Conservation (phyloP, 2,113 vertebrate genomes). For the Crotalus helleri region DNA sequence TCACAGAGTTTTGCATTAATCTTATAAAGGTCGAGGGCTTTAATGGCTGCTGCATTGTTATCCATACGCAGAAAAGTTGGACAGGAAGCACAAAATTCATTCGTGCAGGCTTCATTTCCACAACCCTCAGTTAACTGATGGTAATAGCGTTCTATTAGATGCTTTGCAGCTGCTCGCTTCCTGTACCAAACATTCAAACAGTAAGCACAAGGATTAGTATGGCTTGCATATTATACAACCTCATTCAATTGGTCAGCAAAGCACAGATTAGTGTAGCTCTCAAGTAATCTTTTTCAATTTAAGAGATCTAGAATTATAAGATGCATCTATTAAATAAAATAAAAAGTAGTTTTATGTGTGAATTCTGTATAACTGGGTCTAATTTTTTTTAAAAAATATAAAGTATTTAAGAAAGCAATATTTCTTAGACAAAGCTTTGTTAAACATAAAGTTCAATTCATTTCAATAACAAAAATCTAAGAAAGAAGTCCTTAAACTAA, state of each 20-base stretch:
- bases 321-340: slow-evolving; percentile 17
- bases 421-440: not conserved
- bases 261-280: slow-evolving; percentile 68
- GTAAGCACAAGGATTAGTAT: slow-evolving; percentile 75
- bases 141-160: slow-evolving; percentile 99
- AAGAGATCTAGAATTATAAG: slow-evolving; percentile 35
- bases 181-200: slow-evolving; percentile 85
- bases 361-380: slow-evolving; percentile 3
- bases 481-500: not conserved
- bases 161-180: slow-evolving; percentile 99
- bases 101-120: slow-evolving; percentile 98
- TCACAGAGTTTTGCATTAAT: slow-evolving; percentile 98
- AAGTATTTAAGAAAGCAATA: not conserved
- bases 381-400: not conserved
- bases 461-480: not conserved
- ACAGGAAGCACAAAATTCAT: slow-evolving; percentile 97
- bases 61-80: slow-evolving; percentile 91
- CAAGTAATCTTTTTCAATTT: slow-evolving; percentile 49
- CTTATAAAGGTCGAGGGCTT: slow-evolving; percentile 97
- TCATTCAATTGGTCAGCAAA: slow-evolving; percentile 64
- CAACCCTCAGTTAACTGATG: slow-evolving; percentile 99
- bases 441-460: not conserved
- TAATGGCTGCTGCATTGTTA: slow-evolving; percentile 95
- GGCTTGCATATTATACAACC: slow-evolving; percentile 66
- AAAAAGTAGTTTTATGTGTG: slow-evolving; percentile 22